Evolutionary conservation across 2,888 invertebrate species (phyloP), one percentile per base, ranked within the genome.

Genomic region (Empis livida): DNA sequence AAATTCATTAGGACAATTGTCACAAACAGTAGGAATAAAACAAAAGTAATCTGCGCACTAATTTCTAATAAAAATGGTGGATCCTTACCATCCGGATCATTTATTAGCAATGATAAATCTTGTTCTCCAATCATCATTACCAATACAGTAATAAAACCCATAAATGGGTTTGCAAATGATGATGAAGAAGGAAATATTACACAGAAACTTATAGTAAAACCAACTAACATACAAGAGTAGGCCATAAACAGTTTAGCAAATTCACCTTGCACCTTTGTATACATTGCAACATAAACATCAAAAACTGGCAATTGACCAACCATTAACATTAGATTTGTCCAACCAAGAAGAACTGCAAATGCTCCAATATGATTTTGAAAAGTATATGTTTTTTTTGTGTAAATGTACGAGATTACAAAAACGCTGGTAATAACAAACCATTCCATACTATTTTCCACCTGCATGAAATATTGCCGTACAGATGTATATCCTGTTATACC

Each of bases 261-360:
- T 70, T 90, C 89, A 42, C 83, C 86, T 62, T 87, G 86, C 1
- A 89, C 88, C 65, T 85, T 81, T 2, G 88, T 88, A 57, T 88
- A 89, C 90, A 90, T 90, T 0, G 90, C 90, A 5, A 91, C 89
- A 61, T 91, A 91, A 0, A 89, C 84, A 15, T 90, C 91, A 60
- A 91, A 87, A 44, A 88, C 79, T 0, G 91, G 91, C 37, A 91
- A 70, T 58, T 91, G 87, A 0, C 91, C 91, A 48, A 91, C 83
- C 85, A 89, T 88, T 63, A 88, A 72, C 87, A 90, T 88, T n/a
- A 89, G 71, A 65, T 90, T 88, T 6, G 86, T 85, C 90, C 90
- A 90, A 6, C 86, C 88, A 39, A 87, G 80, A 5, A 90, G 74
- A 1, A 89, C 87, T 0, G 88, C 86, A 60, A 89, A 85, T 1